Conservation (phyloP, 1,140 invertebrate genomes). For the Harpegnathos saltator region DNA sequence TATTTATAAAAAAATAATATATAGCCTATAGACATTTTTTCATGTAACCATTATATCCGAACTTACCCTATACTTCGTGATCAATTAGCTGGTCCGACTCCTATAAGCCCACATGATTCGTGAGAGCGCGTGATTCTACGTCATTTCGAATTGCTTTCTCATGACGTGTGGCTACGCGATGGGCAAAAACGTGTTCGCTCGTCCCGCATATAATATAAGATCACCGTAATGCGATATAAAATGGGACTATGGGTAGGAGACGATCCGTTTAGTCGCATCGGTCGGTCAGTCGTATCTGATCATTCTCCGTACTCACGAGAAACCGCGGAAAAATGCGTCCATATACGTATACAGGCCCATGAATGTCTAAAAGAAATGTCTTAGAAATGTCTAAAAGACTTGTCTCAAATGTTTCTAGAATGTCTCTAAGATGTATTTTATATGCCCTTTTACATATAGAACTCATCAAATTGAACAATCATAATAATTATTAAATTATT, state of each 20-base stretch:
- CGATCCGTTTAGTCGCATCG: constrained; percentile 61
- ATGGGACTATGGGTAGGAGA: constrained; percentile 70
- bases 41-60: too few relatives aligned
- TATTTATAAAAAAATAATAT: too few relatives aligned
- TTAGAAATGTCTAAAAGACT: too few relatives aligned
- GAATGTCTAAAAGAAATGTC: not conserved
- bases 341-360: too few relatives aligned
- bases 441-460: too few relatives aligned
- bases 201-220: constrained; percentile 76
- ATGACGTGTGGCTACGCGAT: constrained; percentile 59
- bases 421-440: too few relatives aligned
- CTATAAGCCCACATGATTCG: constrained; percentile 76
- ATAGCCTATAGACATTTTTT: too few relatives aligned
- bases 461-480: too few relatives aligned
- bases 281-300: constrained; percentile 72
- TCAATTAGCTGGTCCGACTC: constrained; percentile 40
- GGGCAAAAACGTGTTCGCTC: constrained; percentile 63
- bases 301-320: constrained; percentile 40
- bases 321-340: constrained; percentile 57
- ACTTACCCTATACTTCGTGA: constrained; percentile 3
- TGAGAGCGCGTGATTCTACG: constrained; percentile 75
- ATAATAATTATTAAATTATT: too few relatives aligned
- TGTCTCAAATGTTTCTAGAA: too few relatives aligned
- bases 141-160: constrained; percentile 70
- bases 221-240: constrained; percentile 65